Conservation (phyloP, 2,888 invertebrate species). For the Euzophera pinguis region DNA sequence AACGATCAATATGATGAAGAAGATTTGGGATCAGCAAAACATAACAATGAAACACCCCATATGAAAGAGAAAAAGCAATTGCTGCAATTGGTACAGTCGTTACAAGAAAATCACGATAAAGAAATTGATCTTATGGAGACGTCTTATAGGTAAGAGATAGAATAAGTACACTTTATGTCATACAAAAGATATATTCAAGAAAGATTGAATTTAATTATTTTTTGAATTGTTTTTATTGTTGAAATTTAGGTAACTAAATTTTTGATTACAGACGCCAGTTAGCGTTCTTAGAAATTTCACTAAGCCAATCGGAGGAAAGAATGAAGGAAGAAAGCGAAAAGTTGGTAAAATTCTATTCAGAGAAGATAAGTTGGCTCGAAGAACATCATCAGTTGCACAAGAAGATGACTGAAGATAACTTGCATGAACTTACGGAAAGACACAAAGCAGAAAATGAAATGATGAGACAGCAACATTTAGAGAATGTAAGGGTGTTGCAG, state of each 20-base stretch:
- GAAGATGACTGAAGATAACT: conserved; percentile 74
- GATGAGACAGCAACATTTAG: conserved; percentile 68
- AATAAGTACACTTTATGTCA: too few relatives aligned
- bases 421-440: conserved; percentile 64
- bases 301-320: conserved; percentile 78
- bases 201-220: background rate
- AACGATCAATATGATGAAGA: conserved; percentile 26
- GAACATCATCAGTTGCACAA: conserved; percentile 73
- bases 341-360: conserved; percentile 66
- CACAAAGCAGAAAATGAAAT: conserved; percentile 64
- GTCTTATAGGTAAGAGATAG: conserved; percentile 76
- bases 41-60: conserved; percentile 46
- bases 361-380: conserved; percentile 74
- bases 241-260: too few relatives aligned
- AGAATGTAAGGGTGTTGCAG: conserved; percentile 60
- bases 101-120: conserved; percentile 81
- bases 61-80: conserved; percentile 59
- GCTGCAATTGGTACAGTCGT: conserved; percentile 68
- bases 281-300: conserved; percentile 76
- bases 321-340: conserved; percentile 80
- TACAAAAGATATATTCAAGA: background rate
- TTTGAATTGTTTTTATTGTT: too few relatives aligned
- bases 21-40: conserved; percentile 31
- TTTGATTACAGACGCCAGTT: conserved; percentile 74
- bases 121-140: conserved; percentile 82